Conservation (phyloP, 2,113 vertebrate species). For the Charina bottae region DNA sequence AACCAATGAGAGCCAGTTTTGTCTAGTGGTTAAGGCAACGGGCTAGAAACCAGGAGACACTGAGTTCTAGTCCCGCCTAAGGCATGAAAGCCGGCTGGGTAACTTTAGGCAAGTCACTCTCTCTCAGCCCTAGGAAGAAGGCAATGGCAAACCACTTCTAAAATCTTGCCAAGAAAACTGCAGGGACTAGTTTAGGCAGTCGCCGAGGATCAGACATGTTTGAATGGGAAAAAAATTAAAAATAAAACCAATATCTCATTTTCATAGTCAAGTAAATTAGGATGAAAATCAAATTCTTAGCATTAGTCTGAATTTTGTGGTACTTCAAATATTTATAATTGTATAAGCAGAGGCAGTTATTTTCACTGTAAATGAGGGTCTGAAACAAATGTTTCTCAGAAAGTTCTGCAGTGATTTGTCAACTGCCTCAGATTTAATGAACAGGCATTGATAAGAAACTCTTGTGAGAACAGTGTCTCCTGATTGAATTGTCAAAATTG, state of each 20-base stretch:
- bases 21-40: too few relatives aligned
- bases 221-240: too few relatives aligned
- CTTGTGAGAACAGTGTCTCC: neutral
- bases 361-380: neutral
- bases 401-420: neutral
- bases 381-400: neutral
- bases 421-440: neutral
- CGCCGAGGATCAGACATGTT: too few relatives aligned
- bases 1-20: too few relatives aligned
- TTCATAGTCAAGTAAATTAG: neutral
- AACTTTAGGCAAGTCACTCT: too few relatives aligned
- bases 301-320: neutral
- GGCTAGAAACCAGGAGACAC: too few relatives aligned
- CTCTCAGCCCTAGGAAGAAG: too few relatives aligned
- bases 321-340: neutral
- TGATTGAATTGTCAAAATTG: neutral
- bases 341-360: neutral
- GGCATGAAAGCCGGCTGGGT: too few relatives aligned
- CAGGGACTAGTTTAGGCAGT: too few relatives aligned
- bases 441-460: neutral
- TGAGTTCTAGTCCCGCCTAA: too few relatives aligned
- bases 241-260: neutral
- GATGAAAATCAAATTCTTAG: neutral
- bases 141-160: too few relatives aligned
- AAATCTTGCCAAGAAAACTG: too few relatives aligned